phyloP scores from a whole-genome alignment of 2,888 invertebrate species.

The Lithodes maja region DNA sequence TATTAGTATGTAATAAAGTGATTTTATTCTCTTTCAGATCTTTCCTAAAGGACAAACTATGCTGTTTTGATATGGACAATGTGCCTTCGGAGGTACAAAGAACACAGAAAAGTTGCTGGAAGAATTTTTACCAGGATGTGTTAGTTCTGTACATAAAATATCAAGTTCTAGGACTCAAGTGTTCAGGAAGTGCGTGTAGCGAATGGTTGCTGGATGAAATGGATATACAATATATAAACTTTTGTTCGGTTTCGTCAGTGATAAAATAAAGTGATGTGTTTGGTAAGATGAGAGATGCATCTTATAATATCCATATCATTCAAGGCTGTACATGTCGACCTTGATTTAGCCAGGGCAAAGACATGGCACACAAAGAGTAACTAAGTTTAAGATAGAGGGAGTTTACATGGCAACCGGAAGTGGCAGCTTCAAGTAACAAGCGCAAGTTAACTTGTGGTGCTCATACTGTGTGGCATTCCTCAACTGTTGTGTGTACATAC shows the following conservation, averaged over 20 bases:
- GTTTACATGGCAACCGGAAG: slow-evolving; percentile 53
- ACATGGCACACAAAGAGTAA: slow-evolving; percentile 51
- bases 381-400: slow-evolving; percentile 32
- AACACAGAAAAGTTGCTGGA: slow-evolving; percentile 45
- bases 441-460: slow-evolving; percentile 65
- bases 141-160: slow-evolving; percentile 55
- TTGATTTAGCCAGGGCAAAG: slow-evolving; percentile 44
- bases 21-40: slow-evolving; percentile 48
- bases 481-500: slow-evolving; percentile 65
- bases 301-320: slow-evolving; percentile 57
- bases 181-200: slow-evolving; percentile 40
- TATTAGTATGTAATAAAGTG: not conserved
- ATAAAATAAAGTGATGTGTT: slow-evolving; percentile 45
- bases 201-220: slow-evolving; percentile 52
- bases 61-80: slow-evolving; percentile 56
- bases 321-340: slow-evolving; percentile 43
- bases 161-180: slow-evolving; percentile 21
- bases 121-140: slow-evolving; percentile 46
- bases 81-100: slow-evolving; percentile 66
- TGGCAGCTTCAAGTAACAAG: slow-evolving; percentile 62
- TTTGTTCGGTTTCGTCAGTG: slow-evolving; percentile 38
- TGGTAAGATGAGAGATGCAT: slow-evolving; percentile 37
- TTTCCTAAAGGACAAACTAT: slow-evolving; percentile 49
- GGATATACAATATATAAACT: slow-evolving; percentile 56
- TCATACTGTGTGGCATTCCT: slow-evolving; percentile 67